Conservation (phyloP, 2,888 invertebrate genomes). For the Andrena bucephala region DNA sequence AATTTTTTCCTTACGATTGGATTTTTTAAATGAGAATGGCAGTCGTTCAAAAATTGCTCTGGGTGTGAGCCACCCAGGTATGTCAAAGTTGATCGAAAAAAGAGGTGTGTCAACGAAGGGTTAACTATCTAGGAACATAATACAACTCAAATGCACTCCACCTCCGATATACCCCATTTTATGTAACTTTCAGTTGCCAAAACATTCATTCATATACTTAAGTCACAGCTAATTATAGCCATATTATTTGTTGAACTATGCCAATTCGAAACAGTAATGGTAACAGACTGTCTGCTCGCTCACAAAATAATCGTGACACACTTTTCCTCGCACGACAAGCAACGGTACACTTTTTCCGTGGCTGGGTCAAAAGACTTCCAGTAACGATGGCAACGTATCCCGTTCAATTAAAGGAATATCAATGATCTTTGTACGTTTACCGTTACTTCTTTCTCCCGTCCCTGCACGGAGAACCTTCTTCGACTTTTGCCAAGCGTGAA, state of each 20-base stretch:
- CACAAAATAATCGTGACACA: slow-evolving; percentile 18
- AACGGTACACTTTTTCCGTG: slow-evolving; percentile 27
- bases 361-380: slow-evolving; percentile 11
- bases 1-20: no score
- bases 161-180: no score
- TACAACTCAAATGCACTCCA: no score
- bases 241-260: neutral
- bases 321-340: slow-evolving; percentile 14
- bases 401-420: slow-evolving; percentile 46
- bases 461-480: neutral
- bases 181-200: no score
- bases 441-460: slow-evolving; percentile 39
- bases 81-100: no score
- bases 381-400: slow-evolving; percentile 26
- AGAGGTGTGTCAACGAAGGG: no score
- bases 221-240: no score
- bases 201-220: no score
- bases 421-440: slow-evolving; percentile 39
- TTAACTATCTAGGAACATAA: no score
- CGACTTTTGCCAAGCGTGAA: slow-evolving; percentile 41
- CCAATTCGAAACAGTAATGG: neutral
- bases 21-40: no score
- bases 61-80: no score
- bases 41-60: no score
- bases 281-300: neutral